phyloP scores from a whole-genome alignment of 2,113 vertebrate species.

The Callospermophilus lateralis region DNA sequence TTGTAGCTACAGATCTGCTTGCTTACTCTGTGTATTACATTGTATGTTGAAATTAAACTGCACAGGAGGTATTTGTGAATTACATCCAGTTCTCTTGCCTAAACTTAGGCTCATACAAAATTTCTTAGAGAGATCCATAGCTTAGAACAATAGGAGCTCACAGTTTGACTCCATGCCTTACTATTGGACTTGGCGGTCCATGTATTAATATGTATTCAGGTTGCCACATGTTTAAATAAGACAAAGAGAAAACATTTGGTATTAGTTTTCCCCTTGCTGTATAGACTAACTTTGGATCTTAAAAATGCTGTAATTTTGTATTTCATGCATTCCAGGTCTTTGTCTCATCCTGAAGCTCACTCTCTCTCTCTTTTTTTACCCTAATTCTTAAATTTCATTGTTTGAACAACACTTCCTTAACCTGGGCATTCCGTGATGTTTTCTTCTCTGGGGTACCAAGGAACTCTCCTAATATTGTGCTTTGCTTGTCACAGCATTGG shows the following conservation, averaged over 20 bases:
- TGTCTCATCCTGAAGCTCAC: not conserved
- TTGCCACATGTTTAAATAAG: slow-evolving; percentile 28
- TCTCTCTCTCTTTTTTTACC: not conserved
- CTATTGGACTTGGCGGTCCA: not conserved
- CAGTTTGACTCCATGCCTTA: not conserved
- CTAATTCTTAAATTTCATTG: not conserved
- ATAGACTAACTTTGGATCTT: not conserved
- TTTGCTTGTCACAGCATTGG: not conserved
- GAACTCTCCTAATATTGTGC: not conserved
- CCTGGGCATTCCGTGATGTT: not conserved
- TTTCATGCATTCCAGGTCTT: not conserved
- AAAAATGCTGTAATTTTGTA: not conserved
- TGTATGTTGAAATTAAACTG: not conserved
- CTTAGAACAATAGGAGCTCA: slow-evolving; percentile 26
- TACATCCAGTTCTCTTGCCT: not conserved
- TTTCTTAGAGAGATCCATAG: not conserved
- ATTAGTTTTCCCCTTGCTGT: not conserved
- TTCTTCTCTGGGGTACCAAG: not conserved
- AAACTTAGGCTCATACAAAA: not conserved
- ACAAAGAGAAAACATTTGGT: slow-evolving; percentile 5
- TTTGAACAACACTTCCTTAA: not conserved
- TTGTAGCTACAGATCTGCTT: not conserved
- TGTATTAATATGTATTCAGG: not conserved
- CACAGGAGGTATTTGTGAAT: not conserved
- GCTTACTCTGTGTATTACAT: not conserved